Conservation (phyloP, 2,113 vertebrate genomes). For the Aegithalos caudatus region DNA sequence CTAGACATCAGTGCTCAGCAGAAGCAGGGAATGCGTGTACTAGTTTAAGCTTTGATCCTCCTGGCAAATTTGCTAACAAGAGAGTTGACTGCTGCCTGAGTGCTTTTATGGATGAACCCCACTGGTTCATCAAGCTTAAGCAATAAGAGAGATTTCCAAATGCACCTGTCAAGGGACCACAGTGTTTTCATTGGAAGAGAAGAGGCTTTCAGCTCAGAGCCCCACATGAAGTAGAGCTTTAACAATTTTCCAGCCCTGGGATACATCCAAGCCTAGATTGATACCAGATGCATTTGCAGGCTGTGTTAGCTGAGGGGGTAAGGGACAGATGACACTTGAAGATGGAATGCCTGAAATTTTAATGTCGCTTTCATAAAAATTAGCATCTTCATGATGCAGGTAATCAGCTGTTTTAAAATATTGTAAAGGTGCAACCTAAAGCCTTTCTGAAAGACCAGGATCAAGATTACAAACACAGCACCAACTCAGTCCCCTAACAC, state of each 20-base stretch:
- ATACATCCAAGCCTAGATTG: not conserved
- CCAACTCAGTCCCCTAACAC: no score
- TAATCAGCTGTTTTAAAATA: not conserved
- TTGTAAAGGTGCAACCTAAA: not conserved
- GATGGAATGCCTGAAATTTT: not conserved
- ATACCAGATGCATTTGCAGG: not conserved
- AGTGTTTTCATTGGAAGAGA: not conserved
- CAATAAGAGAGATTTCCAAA: not conserved
- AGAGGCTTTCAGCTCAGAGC: not conserved
- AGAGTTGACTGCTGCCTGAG: not conserved
- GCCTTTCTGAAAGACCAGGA: not conserved
- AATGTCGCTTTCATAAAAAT: not conserved
- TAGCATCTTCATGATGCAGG: not conserved
- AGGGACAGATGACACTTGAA: not conserved
- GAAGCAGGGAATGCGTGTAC: not conserved
- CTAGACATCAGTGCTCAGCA: not conserved
- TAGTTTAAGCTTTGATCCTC: not conserved
- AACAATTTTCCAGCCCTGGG: not conserved
- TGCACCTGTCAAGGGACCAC: not conserved
- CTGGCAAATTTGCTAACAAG: not conserved
- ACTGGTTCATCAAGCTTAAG: not conserved
- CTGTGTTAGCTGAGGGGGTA: not conserved
- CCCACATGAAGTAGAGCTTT: not conserved
- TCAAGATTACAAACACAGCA: accelerated
- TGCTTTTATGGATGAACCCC: not conserved